These are phyloP conservation scores for Brachionus paranguensis DNA, from an alignment of 1,140 invertebrate species.

Conservation along the genomic window DNA sequence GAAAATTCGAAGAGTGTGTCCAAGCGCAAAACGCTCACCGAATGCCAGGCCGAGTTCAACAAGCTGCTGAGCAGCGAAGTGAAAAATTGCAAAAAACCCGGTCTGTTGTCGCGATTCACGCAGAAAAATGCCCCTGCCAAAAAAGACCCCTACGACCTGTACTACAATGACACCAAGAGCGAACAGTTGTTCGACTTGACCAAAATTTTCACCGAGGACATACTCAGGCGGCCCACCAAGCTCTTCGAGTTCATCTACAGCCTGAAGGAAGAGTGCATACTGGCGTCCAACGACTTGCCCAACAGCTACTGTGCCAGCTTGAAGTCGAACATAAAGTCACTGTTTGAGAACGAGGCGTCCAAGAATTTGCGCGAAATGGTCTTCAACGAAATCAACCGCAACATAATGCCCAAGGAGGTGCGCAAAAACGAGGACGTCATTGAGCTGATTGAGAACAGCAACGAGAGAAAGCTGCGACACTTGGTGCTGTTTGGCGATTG, in stretches of 20 bases:
- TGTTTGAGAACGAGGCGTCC: conserved; percentile 25
- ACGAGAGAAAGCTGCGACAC: background rate
- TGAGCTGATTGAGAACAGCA: conserved; percentile 11
- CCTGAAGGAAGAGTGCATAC: conserved; percentile 35
- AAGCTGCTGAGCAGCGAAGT: background rate
- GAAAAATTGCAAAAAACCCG: conserved; percentile 4
- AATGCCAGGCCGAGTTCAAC: background rate
- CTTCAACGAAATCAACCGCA: conserved; percentile 19
- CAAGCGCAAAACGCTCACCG: background rate
- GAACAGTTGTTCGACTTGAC: conserved; percentile 4
- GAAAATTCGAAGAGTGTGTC: background rate
- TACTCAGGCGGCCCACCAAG: conserved; percentile 15
- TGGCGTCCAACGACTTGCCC: background rate
- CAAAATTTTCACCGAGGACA: conserved; percentile 27
- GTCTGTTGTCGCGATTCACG: background rate
- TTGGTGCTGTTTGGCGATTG: conserved; percentile 22
- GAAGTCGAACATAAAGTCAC: background rate
- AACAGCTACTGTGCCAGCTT: background rate
- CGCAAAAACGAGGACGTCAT: conserved; percentile 33
- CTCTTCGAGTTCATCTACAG: conserved; percentile 29
- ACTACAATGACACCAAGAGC: conserved; percentile 18
- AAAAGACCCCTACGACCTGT: conserved; percentile 29
- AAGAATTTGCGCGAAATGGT: conserved; percentile 22
- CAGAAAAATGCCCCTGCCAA: background rate
- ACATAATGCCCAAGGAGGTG: conserved; percentile 39